A percentile compares a stretch with the other conserved stretches of the same genome.
phyloP scores from a whole-genome alignment of 1,140 invertebrate species.

The Lordiphosa mommai region DNA sequence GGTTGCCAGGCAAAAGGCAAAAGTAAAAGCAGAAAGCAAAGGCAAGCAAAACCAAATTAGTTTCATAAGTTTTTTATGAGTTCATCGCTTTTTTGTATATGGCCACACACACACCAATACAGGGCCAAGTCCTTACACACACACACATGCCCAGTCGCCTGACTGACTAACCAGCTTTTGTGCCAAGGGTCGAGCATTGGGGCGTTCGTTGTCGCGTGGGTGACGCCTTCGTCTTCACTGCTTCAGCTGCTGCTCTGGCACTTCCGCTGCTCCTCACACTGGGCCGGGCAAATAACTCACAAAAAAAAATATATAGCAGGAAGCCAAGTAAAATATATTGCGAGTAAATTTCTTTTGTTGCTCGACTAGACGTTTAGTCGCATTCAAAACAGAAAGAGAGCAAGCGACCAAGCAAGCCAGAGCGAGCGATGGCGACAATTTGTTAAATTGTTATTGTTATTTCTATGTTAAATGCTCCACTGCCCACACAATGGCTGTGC shows the following conservation, averaged over 20 bases:
- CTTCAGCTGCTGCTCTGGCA: conserved; percentile 44
- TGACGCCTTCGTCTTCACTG: conserved; percentile 9
- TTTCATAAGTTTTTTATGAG: conserved; percentile 78
- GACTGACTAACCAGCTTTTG: conserved; percentile 70
- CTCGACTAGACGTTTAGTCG: conserved; percentile 58
- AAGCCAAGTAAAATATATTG: conserved; percentile 73
- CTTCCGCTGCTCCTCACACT: conserved; percentile 41
- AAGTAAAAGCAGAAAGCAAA: conserved; percentile 71
- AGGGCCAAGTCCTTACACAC: conserved; percentile 2
- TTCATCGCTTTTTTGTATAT: conserved; percentile 73
- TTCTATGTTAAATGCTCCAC: conserved; percentile 75
- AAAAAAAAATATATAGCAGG: conserved; percentile 44
- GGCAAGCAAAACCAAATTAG: conserved; percentile 75
- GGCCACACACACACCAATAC: conserved; percentile 21
- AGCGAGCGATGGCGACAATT: conserved; percentile 63
- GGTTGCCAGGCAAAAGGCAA: conserved; percentile 55
- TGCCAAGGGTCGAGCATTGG: conserved; percentile 69
- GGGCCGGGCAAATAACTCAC: conserved; percentile 14
- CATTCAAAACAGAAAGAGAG: conserved; percentile 6
- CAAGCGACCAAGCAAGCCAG: conserved; percentile 3
- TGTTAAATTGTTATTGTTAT: conserved; percentile 78
- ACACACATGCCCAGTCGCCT: conserved; percentile 25
- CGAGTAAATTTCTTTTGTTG: conserved; percentile 70
- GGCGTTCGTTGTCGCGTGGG: conserved; percentile 63
- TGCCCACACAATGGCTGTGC: conserved; percentile 54